phyloP scores from a whole-genome alignment of 2,888 invertebrate genomes.

The Thysanoteuthis rhombus region DNA sequence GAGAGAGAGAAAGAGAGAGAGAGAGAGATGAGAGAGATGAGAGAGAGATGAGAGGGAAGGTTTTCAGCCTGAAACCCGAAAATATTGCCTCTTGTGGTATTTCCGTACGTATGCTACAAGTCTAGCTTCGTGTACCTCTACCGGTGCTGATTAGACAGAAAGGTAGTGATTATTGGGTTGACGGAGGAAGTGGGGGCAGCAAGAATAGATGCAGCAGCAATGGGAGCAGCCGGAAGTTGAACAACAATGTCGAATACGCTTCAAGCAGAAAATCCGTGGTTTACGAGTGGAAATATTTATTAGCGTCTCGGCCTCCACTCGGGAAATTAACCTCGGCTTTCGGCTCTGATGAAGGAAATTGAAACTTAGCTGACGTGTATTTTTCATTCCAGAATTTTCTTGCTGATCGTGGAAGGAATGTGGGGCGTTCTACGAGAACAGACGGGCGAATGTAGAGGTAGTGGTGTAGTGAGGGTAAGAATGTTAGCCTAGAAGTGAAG shows the following conservation, averaged over 20 bases:
- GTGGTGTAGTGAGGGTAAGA: too few relatives aligned
- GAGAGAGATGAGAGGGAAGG: too few relatives aligned
- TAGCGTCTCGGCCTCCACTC: neutral
- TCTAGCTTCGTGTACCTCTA: neutral
- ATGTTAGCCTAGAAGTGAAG: too few relatives aligned
- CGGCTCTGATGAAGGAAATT: neutral
- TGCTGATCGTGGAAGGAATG: neutral
- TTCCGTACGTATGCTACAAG: neutral
- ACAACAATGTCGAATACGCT: constrained; percentile 12
- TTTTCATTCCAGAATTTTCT: neutral
- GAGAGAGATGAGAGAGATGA: neutral
- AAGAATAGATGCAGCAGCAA: neutral
- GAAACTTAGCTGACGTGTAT: neutral
- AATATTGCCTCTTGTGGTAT: neutral
- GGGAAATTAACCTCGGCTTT: neutral
- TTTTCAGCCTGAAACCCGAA: neutral
- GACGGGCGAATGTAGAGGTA: neutral
- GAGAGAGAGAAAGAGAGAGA: too few relatives aligned
- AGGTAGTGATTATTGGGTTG: neutral
- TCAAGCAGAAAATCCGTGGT: neutral
- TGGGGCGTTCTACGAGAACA: neutral
- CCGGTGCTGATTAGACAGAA: neutral
- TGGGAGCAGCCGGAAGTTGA: neutral
- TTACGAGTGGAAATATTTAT: neutral
- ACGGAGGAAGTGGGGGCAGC: neutral